Conservation (phyloP, 2,113 vertebrate species). For the Sterrhoptilus dennistouni region DNA sequence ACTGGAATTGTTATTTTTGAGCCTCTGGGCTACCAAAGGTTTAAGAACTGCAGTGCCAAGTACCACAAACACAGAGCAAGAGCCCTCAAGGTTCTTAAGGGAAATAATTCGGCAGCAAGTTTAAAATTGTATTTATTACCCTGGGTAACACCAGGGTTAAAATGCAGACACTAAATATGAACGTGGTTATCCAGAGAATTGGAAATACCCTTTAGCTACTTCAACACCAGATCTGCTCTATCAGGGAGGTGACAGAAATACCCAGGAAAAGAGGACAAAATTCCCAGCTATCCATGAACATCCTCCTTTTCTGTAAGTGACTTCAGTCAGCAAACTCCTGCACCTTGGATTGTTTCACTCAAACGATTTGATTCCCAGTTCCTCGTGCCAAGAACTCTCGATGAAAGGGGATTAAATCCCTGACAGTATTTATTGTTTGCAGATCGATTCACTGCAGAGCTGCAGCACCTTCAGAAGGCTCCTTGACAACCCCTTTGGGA, state of each 20-base stretch:
- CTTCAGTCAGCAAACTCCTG: neutral
- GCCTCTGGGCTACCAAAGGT: neutral
- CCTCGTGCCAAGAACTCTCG: neutral
- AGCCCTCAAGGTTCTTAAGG: neutral
- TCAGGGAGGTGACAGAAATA: neutral
- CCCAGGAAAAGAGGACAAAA: neutral
- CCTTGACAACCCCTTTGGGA: neutral
- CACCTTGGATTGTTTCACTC: neutral
- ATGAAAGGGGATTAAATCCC: neutral
- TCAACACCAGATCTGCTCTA: neutral
- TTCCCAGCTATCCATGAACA: neutral
- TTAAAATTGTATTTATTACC: constrained; percentile 6
- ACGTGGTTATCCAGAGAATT: neutral
- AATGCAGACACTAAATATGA: constrained; percentile 7
- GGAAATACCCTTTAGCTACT: neutral
- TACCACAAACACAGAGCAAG: neutral
- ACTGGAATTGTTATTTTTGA: neutral
- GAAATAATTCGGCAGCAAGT: neutral
- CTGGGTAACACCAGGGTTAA: neutral
- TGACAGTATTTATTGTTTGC: neutral
- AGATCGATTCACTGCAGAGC: neutral
- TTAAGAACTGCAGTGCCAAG: neutral
- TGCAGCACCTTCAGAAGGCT: neutral
- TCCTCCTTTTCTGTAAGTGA: neutral
- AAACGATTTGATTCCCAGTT: neutral